Evolutionary conservation across 2,797 vertebrate genomes (phyloP), one percentile per base, ranked within the genome.

Genomic region (Psittacula derbiana): DNA sequence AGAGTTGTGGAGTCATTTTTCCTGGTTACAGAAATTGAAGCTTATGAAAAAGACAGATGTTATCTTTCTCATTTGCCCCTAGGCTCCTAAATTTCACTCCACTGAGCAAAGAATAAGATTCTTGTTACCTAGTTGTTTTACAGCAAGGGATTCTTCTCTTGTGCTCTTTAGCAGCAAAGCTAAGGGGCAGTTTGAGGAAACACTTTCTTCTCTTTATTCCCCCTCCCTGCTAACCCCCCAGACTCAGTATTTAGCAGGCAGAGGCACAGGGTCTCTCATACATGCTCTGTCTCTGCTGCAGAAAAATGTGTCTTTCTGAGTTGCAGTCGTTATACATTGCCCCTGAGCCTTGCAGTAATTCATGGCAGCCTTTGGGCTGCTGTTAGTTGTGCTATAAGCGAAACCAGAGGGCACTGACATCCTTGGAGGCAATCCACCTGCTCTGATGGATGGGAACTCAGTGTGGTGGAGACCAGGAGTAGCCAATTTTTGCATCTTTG

Each of bases 31-130:
- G 64, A 74, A 81, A 87, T 5, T 53, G 25, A 67, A 87, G 28
- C 16, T 74, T 80, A 49, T 78, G 58, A 88, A 95, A 43, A 81
- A 73, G 57, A 57, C 53, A 86, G 81, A 61, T 91, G 57, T 43
- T 87, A 21, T 44, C 65, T 69, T 89, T 60, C 49, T 67, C 12
- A 43, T 94, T 93, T 92, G 86, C 65, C 84, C 88, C 52, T 79
- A 40, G 66, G 47, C 40, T 89, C 18, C 72, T 69, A 57, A 67
- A 93, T 95, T 95, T 89, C 65, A 65, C 64, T 87, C 3, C 6
- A 82, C 47, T 92, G 49, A 87, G n/a, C 78, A 89, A 94, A 85
- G 40, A 95, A 27, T 52, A 95, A 93, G 49, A 60, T 79, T 91
- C 31, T 87, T 53, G 8, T 73, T 92, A 61, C 47, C 17, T 19